Base-by-base conservation (phyloP, 2,888 invertebrate species). In the Erynnis tages region DNA sequence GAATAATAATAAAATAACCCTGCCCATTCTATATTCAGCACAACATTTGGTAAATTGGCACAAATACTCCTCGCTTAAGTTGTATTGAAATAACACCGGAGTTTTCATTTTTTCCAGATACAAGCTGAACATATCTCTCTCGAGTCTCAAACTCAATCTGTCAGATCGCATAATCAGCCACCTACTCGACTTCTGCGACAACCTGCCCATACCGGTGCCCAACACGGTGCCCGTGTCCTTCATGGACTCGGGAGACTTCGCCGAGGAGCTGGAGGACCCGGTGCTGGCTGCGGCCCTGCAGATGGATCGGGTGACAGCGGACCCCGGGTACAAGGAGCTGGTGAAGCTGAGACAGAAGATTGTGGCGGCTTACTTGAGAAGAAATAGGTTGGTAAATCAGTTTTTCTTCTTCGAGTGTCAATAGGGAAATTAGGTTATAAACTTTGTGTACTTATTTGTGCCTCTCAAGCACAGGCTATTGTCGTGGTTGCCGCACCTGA, bases 111-210 rank as follows among this genome's bases (percentile, higher is more conserved):
- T 11, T 43, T 43, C 4, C 23, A 95, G 95, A 73, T 93, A 94
- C 68, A 96, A 96, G 82, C 87, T 95, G 41, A 95, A 94, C 70
- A 90, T 94, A 30, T 92, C 93, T 0, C 81, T 95, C 16, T 93
- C 94, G 14, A 93, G 92, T 56, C 68, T 96, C 32, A 95, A 95
- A 65, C 74, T 96, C 25, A 95, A 95, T 76, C 79, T 95, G 25
- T 95, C 95, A 0, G 95, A 96, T 69, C 91, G 93, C 43, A 92
- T 93, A 71, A 89, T 95, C 21, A 90, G 91, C 16, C 78, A 91
- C 21, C 80, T 95, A 2, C 81, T 94, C 54, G 93, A 93, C 61
- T 95, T 94, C 73, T 63, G 67, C 30, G 90, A 90, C 62, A 89
- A 86, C 55, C 62, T 90, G 0, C 90, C 90, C 0, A 57, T 84